These are phyloP conservation scores for Oryzias melastigma DNA, from an alignment of 2,113 vertebrate species.

Conservation along the genomic window DNA sequence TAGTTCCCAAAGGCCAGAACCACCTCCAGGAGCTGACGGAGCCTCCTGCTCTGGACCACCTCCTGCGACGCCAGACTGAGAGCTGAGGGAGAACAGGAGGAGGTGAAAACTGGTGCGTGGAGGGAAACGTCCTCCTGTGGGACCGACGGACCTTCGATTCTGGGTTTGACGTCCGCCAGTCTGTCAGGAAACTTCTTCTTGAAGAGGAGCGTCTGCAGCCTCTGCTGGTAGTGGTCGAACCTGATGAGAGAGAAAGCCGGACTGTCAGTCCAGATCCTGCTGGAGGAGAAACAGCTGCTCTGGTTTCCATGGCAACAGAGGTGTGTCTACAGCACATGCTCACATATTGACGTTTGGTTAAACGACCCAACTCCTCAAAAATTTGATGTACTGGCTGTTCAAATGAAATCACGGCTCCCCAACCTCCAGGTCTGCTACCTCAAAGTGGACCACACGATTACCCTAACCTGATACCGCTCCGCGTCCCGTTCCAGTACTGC, in stretches of 20 bases:
- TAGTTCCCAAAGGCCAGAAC: conserved; percentile 65
- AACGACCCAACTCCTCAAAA: too few relatives aligned
- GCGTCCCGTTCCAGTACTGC: too few relatives aligned
- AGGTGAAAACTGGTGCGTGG: background rate
- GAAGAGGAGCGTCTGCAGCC: conserved; percentile 54
- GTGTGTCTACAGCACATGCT: too few relatives aligned
- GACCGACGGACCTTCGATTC: conserved; percentile 44
- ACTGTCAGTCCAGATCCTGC: background rate
- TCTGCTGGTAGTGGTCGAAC: conserved; percentile 62
- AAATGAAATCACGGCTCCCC: too few relatives aligned
- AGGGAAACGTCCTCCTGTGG: background rate
- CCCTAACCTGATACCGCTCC: too few relatives aligned
- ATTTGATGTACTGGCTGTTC: too few relatives aligned
- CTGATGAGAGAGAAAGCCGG: conserved; percentile 6
- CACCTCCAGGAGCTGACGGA: conserved; percentile 57
- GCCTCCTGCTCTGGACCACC: conserved; percentile 25
- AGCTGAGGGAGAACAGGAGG: conserved; percentile 27
- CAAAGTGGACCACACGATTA: too few relatives aligned
- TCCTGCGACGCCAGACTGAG: conserved; percentile 51
- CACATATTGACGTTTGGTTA: too few relatives aligned
- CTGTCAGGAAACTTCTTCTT: conserved; percentile 66
- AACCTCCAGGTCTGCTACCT: too few relatives aligned
- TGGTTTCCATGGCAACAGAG: too few relatives aligned
- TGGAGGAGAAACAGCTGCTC: too few relatives aligned
- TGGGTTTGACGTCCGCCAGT: conserved; percentile 54